These are phyloP conservation scores for Lineus longissimus DNA, from an alignment of 1,140 invertebrate genomes.

Conservation along the genomic window DNA sequence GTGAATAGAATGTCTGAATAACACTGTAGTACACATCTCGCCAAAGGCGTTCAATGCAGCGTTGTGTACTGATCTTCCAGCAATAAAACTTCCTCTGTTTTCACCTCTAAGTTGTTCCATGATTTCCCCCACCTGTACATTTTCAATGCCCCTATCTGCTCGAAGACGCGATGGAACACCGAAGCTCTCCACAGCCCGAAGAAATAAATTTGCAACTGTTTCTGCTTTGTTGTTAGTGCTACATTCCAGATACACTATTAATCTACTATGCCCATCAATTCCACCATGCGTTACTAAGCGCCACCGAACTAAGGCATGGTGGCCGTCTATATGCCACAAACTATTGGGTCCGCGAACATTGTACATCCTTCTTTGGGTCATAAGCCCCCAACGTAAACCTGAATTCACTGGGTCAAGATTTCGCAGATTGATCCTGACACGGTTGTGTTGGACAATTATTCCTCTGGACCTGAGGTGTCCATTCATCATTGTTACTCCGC, in stretches of 20 bases:
- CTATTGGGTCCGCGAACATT: neutral
- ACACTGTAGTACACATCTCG: neutral
- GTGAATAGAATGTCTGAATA: neutral
- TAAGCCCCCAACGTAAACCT: too few relatives aligned
- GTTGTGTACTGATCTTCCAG: slow-evolving; percentile 20
- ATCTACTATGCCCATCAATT: slow-evolving; percentile 25
- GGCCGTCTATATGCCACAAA: slow-evolving; percentile 5
- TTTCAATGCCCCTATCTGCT: slow-evolving; percentile 22
- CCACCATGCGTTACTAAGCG: slow-evolving; percentile 24
- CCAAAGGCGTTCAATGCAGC: slow-evolving; percentile 2
- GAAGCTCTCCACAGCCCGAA: slow-evolving; percentile 6
- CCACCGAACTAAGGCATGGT: slow-evolving; percentile 16
- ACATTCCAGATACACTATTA: slow-evolving; percentile 19
- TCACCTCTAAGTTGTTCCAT: slow-evolving; percentile 11
- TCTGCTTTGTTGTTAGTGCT: slow-evolving; percentile 18
- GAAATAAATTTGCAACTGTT: slow-evolving; percentile 15
- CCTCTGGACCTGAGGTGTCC: too few relatives aligned
- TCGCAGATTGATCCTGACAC: too few relatives aligned
- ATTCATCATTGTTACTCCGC: too few relatives aligned
- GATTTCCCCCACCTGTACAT: slow-evolving; percentile 19
- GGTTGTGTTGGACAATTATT: too few relatives aligned
- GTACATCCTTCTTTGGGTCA: neutral
- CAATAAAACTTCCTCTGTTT: slow-evolving; percentile 10
- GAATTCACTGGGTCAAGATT: too few relatives aligned
- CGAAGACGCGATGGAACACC: slow-evolving; percentile 22